phyloP scores from a whole-genome alignment of 92 coral and sea anemone species.

The Bergia sp. region DNA sequence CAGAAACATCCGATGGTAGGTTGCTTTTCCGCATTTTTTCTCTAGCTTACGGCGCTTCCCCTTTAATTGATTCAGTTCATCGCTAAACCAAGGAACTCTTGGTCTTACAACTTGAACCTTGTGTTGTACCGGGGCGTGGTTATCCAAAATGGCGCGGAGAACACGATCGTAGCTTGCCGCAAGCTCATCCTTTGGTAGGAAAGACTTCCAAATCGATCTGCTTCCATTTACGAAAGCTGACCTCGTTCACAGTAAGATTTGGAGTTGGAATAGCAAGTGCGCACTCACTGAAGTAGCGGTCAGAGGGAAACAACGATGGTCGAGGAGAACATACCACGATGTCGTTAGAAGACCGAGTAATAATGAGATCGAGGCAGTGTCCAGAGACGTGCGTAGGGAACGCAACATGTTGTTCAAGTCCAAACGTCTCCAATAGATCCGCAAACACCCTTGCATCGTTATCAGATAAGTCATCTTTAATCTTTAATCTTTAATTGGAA shows the following conservation, averaged over 20 bases:
- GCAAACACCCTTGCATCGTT: slow-evolving; percentile 21
- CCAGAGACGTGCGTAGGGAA: slow-evolving; percentile 58
- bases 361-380: slow-evolving; percentile 50
- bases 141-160: slow-evolving; percentile 44
- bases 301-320: slow-evolving; percentile 46
- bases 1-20: slow-evolving; percentile 8
- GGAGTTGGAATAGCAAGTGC: slow-evolving; percentile 34
- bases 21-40: slow-evolving; percentile 44
- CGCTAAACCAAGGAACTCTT: slow-evolving; percentile 53
- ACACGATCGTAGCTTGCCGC: slow-evolving; percentile 35
- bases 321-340: slow-evolving; percentile 40
- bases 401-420: slow-evolving; percentile 42
- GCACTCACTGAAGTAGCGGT: slow-evolving; percentile 61
- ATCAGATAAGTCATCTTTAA: slow-evolving; percentile 38
- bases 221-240: slow-evolving; percentile 25
- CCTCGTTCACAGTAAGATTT: no score
- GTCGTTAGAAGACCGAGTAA: slow-evolving; percentile 58
- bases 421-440: slow-evolving; percentile 47
- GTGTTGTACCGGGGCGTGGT: slow-evolving; percentile 53
- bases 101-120: slow-evolving; percentile 47
- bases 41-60: slow-evolving; percentile 50
- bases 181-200: slow-evolving; percentile 43
- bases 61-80: slow-evolving; percentile 41
- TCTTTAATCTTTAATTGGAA: no score
- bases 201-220: slow-evolving; percentile 44